phyloP scores from a whole-genome alignment of 2,113 vertebrate genomes.

The Beaufortia kweichowensis region DNA sequence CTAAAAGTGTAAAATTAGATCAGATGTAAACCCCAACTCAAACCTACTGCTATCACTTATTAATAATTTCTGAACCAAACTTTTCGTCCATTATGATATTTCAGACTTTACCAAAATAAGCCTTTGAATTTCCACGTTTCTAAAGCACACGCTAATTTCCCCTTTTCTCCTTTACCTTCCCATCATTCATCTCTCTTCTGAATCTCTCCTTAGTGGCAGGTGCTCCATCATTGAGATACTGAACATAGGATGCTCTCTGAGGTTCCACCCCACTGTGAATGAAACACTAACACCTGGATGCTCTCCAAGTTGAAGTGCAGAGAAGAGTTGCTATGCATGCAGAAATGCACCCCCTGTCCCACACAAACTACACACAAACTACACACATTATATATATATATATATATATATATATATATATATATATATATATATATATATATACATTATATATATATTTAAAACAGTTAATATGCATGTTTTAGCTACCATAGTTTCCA shows the following conservation, averaged over 20 bases:
- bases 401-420: too few species aligned
- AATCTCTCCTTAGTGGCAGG: constrained; percentile 36
- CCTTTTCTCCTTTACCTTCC: constrained; percentile 40
- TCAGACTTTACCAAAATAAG: too few species aligned
- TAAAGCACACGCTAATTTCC: constrained; percentile 18
- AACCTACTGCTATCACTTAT: too few species aligned
- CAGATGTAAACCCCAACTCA: background rate
- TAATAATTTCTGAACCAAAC: too few species aligned
- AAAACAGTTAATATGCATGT: too few species aligned
- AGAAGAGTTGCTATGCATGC: constrained; percentile 7
- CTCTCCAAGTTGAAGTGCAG: constrained; percentile 26
- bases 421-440: too few species aligned
- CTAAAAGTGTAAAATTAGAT: background rate
- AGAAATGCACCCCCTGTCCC: too few species aligned
- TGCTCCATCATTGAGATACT: constrained; percentile 43
- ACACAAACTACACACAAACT: too few species aligned
- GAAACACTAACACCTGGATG: constrained; percentile 56
- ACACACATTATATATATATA: too few species aligned
- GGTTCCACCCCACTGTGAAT: constrained; percentile 38
- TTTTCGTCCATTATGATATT: too few species aligned
- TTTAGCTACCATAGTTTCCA: too few species aligned
- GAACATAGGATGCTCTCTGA: constrained; percentile 20
- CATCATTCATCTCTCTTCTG: background rate
- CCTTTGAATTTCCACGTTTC: background rate
- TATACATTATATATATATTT: too few species aligned